Evolutionary conservation across 2,113 vertebrate genomes (phyloP).

Genomic region (Columba janthina): DNA sequence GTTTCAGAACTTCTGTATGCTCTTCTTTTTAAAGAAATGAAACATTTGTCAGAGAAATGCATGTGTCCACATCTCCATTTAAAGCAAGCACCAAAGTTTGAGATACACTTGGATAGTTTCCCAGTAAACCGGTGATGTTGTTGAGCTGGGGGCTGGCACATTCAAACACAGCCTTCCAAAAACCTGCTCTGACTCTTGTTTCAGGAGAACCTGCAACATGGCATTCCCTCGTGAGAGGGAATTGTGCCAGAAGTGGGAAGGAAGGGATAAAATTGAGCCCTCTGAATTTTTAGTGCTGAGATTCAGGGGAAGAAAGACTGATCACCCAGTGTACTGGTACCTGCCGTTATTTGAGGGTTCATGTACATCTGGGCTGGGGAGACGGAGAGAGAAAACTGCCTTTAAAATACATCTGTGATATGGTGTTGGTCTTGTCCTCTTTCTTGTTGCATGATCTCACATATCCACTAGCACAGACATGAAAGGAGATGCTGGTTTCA

Average conservation of each 20-base stretch:
- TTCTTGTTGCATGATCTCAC: not conserved
- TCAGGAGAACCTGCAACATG: fast-evolving
- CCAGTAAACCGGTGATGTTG: not conserved
- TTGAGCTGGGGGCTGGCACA: fast-evolving
- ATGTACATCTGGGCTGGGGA: fast-evolving
- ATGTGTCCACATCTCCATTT: not conserved
- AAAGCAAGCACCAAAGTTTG: not conserved
- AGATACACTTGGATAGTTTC: not conserved
- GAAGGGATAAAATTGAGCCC: not conserved
- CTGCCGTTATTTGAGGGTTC: fast-evolving
- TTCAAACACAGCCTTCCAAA: not conserved
- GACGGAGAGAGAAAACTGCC: not conserved
- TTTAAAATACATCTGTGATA: not conserved
- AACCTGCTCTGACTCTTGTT: not conserved
- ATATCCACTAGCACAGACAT: not conserved
- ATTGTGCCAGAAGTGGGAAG: not conserved
- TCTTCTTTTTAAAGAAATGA: not conserved
- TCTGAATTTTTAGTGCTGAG: not conserved
- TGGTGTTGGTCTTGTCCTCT: not conserved
- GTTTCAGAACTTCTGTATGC: not conserved
- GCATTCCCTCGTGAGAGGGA: not conserved
- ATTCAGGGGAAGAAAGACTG: not conserved
- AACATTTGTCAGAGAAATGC: not conserved
- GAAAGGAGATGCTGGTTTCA: not conserved
- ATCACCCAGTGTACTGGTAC: fast-evolving